Base-by-base conservation (phyloP, 1,140 invertebrate genomes). In the Drosophila aff. region DNA sequence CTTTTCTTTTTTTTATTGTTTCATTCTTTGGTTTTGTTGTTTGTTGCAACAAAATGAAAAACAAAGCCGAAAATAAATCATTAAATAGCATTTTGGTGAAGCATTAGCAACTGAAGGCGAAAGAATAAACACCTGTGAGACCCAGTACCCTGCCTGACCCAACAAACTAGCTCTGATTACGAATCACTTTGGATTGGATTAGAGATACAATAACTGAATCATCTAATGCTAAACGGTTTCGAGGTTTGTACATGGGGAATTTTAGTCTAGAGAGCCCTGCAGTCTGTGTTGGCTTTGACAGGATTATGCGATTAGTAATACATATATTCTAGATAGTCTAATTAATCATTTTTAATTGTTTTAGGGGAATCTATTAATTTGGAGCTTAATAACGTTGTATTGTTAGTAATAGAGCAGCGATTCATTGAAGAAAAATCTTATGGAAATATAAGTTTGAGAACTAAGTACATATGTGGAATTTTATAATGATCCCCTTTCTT, bases 31-130 rank as follows among this genome's bases (percentile, higher is more conserved):
- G 38, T 40, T 76, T 75, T 52, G 28, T 76, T 67, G 43, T 76
- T 76, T 73, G 66, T 76, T 67, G 76, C 60, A 80, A 84, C 52
- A 78, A 84, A 81, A 80, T 66, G 59, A 84, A 75, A 60, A 89
- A 71, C 68, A 69, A 83, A 80, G 67, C 50, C 47, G 21, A 74
- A 81, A 43, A 59, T 74, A 83, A 73, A 72, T 80, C 40, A 76
- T 36, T 55, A 77, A 84, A 73, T 77, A 74, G 64, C 67, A 52
- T 69, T 66, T 82, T 74, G 66, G 67, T 76, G 63, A 82, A 65
- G 69, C 63, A 61, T 60, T 68, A 63, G 65, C 44, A 83, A 60
- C 58, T 68, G 9, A 61, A 47, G 41, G 53, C 18, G 50, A 69
- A 63, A 28, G 47, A 82, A 79, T 55, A 67, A 55, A 78, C 46